Percentiles rank a stretch among this genome's conserved stretches.
phyloP scores from a whole-genome alignment of 2,113 vertebrate genomes.

The Leiothrix lutea region DNA sequence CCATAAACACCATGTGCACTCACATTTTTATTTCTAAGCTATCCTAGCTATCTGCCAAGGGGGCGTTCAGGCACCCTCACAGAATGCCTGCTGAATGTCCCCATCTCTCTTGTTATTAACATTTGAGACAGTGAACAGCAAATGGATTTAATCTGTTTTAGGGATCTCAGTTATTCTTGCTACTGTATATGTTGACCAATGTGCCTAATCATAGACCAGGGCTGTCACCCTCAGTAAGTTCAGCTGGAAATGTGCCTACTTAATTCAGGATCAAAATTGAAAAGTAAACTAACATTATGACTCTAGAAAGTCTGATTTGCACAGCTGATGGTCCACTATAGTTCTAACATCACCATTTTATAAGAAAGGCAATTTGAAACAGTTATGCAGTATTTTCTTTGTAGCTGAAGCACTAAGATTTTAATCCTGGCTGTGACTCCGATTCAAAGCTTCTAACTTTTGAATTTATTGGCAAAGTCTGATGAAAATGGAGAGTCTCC shows the following conservation, averaged over 20 bases:
- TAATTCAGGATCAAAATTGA: background rate
- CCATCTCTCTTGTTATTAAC: fast-evolving
- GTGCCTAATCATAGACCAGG: background rate
- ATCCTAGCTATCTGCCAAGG: background rate
- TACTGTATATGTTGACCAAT: background rate
- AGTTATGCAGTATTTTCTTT: background rate
- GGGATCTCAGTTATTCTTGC: background rate
- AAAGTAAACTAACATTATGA: background rate
- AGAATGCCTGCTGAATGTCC: background rate
- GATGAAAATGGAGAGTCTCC: background rate
- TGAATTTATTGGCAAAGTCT: background rate
- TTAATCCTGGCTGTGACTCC: background rate
- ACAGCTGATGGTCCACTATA: background rate
- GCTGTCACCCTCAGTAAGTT: background rate
- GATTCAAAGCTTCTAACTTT: background rate
- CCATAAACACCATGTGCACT: background rate
- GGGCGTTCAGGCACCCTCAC: background rate
- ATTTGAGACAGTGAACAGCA: background rate
- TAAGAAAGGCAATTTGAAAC: background rate
- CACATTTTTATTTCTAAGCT: background rate
- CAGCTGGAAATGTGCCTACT: background rate
- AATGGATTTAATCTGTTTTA: background rate
- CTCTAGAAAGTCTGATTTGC: background rate
- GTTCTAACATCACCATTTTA: background rate
- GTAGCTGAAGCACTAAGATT: background rate